Base-by-base conservation (phyloP, 2,888 invertebrate genomes). In the Tipula vernalis region DNA sequence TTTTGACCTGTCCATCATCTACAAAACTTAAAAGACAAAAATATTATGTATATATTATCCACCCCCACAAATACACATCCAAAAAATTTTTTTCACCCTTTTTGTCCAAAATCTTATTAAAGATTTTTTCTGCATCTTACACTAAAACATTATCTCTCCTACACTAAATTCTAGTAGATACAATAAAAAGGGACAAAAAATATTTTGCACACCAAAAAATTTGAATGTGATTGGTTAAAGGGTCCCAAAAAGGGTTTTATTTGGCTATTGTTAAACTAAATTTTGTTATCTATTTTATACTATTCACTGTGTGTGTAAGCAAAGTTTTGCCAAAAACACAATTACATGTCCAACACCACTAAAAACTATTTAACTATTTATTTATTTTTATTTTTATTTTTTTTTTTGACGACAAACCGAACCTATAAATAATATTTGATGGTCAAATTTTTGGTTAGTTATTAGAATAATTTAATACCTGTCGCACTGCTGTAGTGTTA, bases 401-500 rank as follows among this genome's bases (percentile, higher is more conserved):
- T n/a, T 84, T 39, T 84, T 84, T 84, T 84, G 39, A 84, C 15
- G 36, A 39, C 84, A 39, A 36, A 39, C 41, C 84, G 41, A 39
- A 15, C n/a, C 84, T 84, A 39, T 84, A 39, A 84, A 39, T 84
- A 85, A 85, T 85, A 42, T 85, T 44, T 42, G 85, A 85, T 42
- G 85, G 85, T 85, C 85, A 85, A 84, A 85, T 85, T 85, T 85
- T 85, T 85, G 85, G 85, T 85, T 44, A 85, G 85, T 85, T 85
- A 85, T 85, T 41, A 10, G 10, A 39, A 85, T 42, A 42, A 18
- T 42, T 85, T 85, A 18, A 42, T 85, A 85, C 85, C 85, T 85
- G 44, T 85, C 42, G 85, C 41, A 42, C 18, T 28, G 3, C 12
- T 85, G 42, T 84, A 39, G n/a, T n/a, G 36, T 39, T 84, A 84